These are phyloP conservation scores for Uropsilus gracilis DNA, from an alignment of 2,113 vertebrate genomes.

Conservation along the genomic window DNA sequence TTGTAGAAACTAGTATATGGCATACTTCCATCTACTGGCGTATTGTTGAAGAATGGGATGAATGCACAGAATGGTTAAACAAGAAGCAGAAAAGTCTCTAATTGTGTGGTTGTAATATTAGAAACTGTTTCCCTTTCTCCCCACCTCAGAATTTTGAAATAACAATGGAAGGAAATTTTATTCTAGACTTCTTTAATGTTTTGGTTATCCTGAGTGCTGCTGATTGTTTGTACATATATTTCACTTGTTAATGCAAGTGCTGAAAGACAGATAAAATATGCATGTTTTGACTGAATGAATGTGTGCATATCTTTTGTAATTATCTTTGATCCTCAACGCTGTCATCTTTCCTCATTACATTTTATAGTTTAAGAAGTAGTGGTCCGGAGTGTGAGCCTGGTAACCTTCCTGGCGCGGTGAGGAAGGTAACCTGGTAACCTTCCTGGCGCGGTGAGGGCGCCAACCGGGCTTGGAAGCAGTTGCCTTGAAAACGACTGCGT, in stretches of 20 bases:
- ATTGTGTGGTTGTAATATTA: not conserved
- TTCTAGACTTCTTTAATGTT: not conserved
- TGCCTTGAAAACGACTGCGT: not conserved
- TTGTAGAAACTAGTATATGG: not conserved
- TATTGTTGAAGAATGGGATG: not conserved
- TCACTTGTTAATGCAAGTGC: not conserved
- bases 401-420: not conserved
- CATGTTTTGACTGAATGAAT: too few relatives aligned
- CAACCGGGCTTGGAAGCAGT: not conserved
- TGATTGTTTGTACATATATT: not conserved
- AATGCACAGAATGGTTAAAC: not conserved
- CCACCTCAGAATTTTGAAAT: not conserved
- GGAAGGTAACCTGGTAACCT: too few relatives aligned
- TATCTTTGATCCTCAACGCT: not conserved
- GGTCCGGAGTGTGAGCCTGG: not conserved
- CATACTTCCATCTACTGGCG: not conserved
- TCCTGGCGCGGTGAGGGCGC: not conserved
- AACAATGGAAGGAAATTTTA: not conserved
- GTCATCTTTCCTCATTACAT: not conserved
- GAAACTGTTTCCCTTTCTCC: not conserved
- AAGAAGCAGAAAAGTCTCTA: not conserved
- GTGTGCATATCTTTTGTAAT: not conserved
- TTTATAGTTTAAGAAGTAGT: not conserved
- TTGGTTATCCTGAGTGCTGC: not conserved
- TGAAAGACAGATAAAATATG: not conserved